A percentile compares a stretch with the other conserved stretches of the same genome.
Conservation (phyloP, 2,797 vertebrate genomes). For the Hozukius guyotensis region DNA sequence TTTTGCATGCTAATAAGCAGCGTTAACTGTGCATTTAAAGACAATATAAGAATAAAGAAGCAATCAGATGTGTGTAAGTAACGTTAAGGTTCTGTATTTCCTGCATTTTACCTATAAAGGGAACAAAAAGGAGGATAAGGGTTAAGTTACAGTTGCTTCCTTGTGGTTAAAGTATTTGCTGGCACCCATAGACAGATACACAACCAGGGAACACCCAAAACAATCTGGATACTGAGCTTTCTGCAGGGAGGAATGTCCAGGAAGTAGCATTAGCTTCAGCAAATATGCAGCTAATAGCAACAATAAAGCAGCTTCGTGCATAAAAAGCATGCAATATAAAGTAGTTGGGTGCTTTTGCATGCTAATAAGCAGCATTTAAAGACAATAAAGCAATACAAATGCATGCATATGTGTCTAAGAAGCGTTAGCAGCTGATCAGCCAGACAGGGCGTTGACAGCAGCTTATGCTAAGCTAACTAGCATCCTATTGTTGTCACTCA, state of each 20-base stretch:
- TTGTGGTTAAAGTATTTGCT: not conserved
- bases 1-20: rapidly evolving
- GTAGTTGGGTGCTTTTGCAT: rapidly evolving
- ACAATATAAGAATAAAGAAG: not conserved
- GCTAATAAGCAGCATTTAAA: not conserved
- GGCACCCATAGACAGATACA: rapidly evolving
- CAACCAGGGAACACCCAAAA: rapidly evolving
- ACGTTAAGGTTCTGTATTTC: slow-evolving; percentile 89
- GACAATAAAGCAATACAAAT: rapidly evolving
- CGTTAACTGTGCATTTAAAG: not conserved
- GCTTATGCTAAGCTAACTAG: slow-evolving; percentile 52
- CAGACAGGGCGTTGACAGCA: slow-evolving; percentile 71
- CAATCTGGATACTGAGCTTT: not conserved
- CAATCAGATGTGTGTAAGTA: rapidly evolving
- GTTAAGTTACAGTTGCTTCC: rapidly evolving
- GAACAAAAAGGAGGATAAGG: not conserved
- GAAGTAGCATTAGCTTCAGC: slow-evolving; percentile 64
- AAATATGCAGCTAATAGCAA: too few relatives aligned
- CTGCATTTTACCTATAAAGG: slow-evolving; percentile 88
- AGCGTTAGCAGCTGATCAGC: not conserved
- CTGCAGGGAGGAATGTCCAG: slow-evolving; percentile 29
- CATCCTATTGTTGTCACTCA: slow-evolving; percentile 32
- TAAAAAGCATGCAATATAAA: not conserved
- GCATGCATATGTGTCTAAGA: not conserved
- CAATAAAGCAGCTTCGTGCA: not conserved